Percentiles rank a stretch among this genome's conserved stretches.
phyloP scores from a whole-genome alignment of 2,797 vertebrate species.

The Coilia nasus region DNA sequence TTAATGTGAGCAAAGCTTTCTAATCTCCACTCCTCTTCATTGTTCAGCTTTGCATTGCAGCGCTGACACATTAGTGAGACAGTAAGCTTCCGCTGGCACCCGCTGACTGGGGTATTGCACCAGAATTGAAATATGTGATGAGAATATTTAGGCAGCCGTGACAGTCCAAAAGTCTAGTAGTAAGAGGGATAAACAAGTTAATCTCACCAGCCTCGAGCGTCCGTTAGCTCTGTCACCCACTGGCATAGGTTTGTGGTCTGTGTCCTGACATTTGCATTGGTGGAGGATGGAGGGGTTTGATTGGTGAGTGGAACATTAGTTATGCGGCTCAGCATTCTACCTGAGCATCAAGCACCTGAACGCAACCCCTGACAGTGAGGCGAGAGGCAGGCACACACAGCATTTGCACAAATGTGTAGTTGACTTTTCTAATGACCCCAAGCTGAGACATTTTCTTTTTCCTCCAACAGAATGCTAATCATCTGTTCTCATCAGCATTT shows the following conservation, averaged over 20 bases:
- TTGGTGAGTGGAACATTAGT: background rate
- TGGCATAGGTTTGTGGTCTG: slow-evolving; percentile 22
- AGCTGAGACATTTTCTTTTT: slow-evolving; percentile 1
- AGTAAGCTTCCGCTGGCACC: background rate
- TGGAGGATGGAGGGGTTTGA: background rate
- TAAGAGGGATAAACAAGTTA: slow-evolving; percentile 25
- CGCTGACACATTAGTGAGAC: background rate
- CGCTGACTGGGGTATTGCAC: background rate
- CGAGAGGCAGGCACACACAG: background rate
- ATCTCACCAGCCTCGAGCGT: slow-evolving; percentile 27
- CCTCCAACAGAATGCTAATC: slow-evolving; percentile 16
- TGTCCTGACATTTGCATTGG: slow-evolving; percentile 19
- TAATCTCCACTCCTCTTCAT: background rate
- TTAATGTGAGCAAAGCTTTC: background rate
- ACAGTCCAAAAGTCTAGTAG: background rate
- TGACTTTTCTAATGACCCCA: slow-evolving; percentile 34
- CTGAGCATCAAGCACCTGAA: background rate
- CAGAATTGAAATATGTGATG: slow-evolving; percentile 1
- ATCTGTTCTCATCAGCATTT: slow-evolving; percentile 14
- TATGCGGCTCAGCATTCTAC: background rate
- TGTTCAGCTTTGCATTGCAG: background rate
- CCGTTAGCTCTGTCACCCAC: slow-evolving; percentile 19
- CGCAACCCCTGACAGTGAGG: background rate
- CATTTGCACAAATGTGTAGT: background rate
- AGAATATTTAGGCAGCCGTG: background rate